Base-by-base conservation (phyloP, 2,113 vertebrate genomes). In the Chaenogobius annularis region DNA sequence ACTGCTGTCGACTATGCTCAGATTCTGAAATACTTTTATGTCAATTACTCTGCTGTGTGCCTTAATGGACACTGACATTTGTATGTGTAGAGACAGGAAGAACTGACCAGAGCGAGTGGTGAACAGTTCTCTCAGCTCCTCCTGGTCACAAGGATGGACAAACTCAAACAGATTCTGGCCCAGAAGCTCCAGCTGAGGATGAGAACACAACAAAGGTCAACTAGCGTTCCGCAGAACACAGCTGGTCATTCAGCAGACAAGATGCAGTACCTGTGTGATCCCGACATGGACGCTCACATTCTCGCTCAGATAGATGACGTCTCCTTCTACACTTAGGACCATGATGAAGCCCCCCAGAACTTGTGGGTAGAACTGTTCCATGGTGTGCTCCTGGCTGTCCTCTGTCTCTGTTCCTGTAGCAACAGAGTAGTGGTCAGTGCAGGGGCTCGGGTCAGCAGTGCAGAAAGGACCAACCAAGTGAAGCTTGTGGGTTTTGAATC, bases 221-320 rank as follows among this genome's bases (percentile, higher is more conserved):
- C 20, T 26, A 10, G 19, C 20, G 5, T 40, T 11, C 2, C 20
- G n/a, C 52, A 55, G 10, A 55, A 55, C 19, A 55, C 19, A 55
- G 19, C 19, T 20, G n/a, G 58, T 11, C 58, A 3, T 61, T 61
- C 7, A 63, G 7, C 13, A 10, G 6, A 10, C 5, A 2, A 5
- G 11, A 10, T 12, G 61, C 37, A 40, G 35, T 66, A 96, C 95
- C 94, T 96, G 96, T 14, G 93, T 88, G 86, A 97, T 92, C 67
- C 96, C 96, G 63, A 96, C 89, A 82, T 95, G 92, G 48, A 91
- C 95, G 94, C 83, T 94, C 91, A 97, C 94, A 15, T 94, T 95
- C 37, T 97, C 96, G 0, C 95, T 96, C 78, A 97, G 91, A 83
- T 94, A 97, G 80, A 95, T 91, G 91, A 97, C 93, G 90, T 97